These are phyloP conservation scores for Reinhardtius hippoglossoides DNA, from an alignment of 2,113 vertebrate genomes.

Conservation along the genomic window DNA sequence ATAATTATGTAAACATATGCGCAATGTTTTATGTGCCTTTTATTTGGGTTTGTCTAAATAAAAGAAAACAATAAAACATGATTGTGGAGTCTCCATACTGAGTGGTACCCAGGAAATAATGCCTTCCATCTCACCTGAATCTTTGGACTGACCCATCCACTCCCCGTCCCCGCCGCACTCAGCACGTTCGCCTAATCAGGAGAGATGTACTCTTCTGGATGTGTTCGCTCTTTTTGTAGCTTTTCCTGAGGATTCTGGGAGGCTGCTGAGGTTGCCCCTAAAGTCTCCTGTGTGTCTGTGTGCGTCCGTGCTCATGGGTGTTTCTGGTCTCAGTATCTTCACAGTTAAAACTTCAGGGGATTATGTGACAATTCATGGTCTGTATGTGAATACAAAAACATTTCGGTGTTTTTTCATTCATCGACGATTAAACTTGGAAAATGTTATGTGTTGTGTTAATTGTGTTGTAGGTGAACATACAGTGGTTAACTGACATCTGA, in stretches of 20 bases:
- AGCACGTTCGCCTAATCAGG: too few species aligned
- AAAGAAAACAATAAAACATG: slow-evolving; percentile 90
- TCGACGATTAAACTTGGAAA: not conserved
- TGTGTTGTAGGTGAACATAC: not conserved
- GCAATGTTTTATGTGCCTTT: slow-evolving; percentile 97
- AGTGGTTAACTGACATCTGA: not conserved
- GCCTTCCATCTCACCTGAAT: slow-evolving; percentile 8
- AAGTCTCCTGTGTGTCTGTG: too few species aligned
- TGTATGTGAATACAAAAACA: too few species aligned
- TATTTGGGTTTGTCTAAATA: slow-evolving; percentile 99
- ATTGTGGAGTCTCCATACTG: slow-evolving; percentile 56
- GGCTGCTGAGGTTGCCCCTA: too few species aligned
- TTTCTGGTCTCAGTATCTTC: too few species aligned
- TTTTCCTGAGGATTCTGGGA: too few species aligned
- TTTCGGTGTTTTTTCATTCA: not conserved
- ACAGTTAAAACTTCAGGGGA: too few species aligned
- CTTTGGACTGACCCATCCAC: not conserved
- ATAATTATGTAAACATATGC: slow-evolving; percentile 97
- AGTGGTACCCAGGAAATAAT: slow-evolving; percentile 29
- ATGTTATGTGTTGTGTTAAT: not conserved
- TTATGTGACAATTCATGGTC: too few species aligned
- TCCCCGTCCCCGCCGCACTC: not conserved
- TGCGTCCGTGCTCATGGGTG: too few species aligned
- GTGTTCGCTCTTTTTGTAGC: too few species aligned
- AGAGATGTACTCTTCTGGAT: too few species aligned